These are phyloP conservation scores for Takifugu rubripes DNA, from an alignment of 2,797 vertebrate genomes.

Conservation along the genomic window DNA sequence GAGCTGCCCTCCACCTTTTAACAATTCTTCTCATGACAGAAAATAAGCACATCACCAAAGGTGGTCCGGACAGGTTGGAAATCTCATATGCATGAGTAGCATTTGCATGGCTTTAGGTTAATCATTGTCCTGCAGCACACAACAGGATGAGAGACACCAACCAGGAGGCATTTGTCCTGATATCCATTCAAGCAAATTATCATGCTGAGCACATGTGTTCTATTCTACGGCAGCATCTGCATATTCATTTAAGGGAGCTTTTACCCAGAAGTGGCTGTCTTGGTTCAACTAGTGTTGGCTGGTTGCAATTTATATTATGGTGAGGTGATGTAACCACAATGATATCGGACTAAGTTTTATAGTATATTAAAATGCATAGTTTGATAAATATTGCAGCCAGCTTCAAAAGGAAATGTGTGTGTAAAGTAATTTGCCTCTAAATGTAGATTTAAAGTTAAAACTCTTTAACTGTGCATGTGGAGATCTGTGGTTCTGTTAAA, in stretches of 20 bases:
- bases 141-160: conserved; percentile 21
- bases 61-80: conserved; percentile 9
- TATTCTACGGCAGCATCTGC: conserved; percentile 1
- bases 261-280: conserved; percentile 25
- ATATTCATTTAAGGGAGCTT: conserved; percentile 24
- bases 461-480: not conserved
- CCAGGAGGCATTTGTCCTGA: conserved; percentile 24
- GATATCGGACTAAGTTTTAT: too few relatives aligned
- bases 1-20: conserved; percentile 17
- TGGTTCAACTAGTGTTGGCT: conserved; percentile 10
- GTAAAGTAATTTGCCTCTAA: not conserved
- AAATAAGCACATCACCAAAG: conserved; percentile 36
- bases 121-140: conserved; percentile 23
- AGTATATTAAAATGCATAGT: too few relatives aligned
- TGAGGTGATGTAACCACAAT: too few relatives aligned
- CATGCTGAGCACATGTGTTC: conserved; percentile 20
- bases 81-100: conserved; percentile 27
- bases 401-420: too few relatives aligned
- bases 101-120: conserved; percentile 34
- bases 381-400: too few relatives aligned
- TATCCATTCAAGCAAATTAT: conserved; percentile 40
- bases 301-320: not conserved
- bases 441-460: not conserved
- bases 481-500: conserved; percentile 7
- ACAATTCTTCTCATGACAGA: conserved; percentile 15